Evolutionary conservation across 2,888 invertebrate genomes (phyloP).

Genomic region (Aspidiotus rigidus): DNA sequence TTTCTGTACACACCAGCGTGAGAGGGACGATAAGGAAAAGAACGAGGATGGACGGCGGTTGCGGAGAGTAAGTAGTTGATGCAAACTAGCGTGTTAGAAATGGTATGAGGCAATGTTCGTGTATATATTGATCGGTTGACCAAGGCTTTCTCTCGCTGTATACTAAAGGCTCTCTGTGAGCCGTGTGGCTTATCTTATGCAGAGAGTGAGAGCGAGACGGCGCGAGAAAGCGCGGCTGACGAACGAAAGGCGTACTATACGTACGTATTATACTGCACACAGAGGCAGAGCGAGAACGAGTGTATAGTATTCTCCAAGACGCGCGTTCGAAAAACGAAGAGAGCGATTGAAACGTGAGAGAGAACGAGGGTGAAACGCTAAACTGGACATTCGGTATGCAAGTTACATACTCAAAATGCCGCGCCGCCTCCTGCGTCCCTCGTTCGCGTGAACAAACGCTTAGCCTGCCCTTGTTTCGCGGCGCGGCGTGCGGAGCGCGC

Average conservation of each 20-base stretch:
- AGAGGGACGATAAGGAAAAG: slow-evolving; percentile 29
- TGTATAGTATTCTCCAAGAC: slow-evolving; percentile 14
- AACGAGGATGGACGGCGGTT: neutral
- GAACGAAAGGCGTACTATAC: slow-evolving; percentile 7
- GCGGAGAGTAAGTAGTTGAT: slow-evolving; percentile 23
- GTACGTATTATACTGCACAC: neutral
- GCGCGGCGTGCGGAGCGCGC: neutral
- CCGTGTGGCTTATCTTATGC: slow-evolving; percentile 23
- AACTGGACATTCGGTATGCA: slow-evolving; percentile 34
- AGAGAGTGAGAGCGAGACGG: slow-evolving; percentile 22
- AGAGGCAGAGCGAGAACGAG: slow-evolving; percentile 13
- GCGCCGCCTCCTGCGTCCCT: slow-evolving; percentile 2
- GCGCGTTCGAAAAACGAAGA: slow-evolving; percentile 6
- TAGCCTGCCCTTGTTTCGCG: slow-evolving; percentile 19
- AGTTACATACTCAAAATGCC: slow-evolving; percentile 29
- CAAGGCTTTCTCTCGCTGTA: slow-evolving; percentile 25
- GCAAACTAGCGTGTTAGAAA: slow-evolving; percentile 33
- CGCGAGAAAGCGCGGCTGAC: slow-evolving; percentile 3
- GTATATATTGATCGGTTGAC: slow-evolving; percentile 34
- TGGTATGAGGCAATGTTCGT: slow-evolving; percentile 30
- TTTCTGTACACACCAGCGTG: slow-evolving; percentile 5
- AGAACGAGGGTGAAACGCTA: slow-evolving; percentile 25
- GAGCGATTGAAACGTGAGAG: slow-evolving; percentile 7
- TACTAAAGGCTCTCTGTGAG: slow-evolving; percentile 12
- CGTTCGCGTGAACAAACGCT: slow-evolving; percentile 16